Evolutionary conservation across 2,113 vertebrate species (phyloP), one percentile per base, ranked within the genome.

Genomic region (Zootoca vivipara): DNA sequence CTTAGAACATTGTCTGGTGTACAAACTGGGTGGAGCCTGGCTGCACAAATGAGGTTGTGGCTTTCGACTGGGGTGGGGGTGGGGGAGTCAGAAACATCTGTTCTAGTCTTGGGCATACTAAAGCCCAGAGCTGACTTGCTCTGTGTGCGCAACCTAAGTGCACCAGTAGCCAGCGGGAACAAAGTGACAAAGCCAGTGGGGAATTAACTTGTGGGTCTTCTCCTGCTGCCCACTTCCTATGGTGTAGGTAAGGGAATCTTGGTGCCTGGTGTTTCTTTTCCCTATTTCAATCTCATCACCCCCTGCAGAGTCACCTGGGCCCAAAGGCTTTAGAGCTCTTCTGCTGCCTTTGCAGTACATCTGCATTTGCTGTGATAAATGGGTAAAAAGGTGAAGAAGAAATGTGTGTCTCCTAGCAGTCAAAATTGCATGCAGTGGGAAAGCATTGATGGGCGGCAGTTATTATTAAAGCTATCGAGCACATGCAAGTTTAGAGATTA

Each of bases 261-360:
- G 15, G 2, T 72, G 42, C 30, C 24, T 12, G 67, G 46, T 15
- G 73, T 87, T 92, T 94, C 4, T n/a, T 6, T 91, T 91, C 82
- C 13, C 22, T 87, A 18, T 83, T 86, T 78, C 12, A 86, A 67
- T 2, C 69, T 87, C 9, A 18, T 58, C 70, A 67, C 46, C 5
- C 1, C 38, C 78, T 65, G 56, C 70, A 74, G 84, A 80, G 33
- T 38, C 46, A 87, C 30, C 3, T 87, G 1, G 46, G 6, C 78
- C 26, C 4, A 15, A 3, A 62, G 88, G 80, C 83, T 67, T 33
- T 85, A 78, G 72, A 88, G 88, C 82, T 24, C 28, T 0, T 1
- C 5, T 69, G 20, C 91, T 56, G 16, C 64, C 91, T 12, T 26
- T 30, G 28, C 26, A 15, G 24, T 3, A 24, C 4, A 16, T 1